Evolutionary conservation across 2,113 vertebrate species (phyloP).

Genomic region (Mastomys coucha): DNA sequence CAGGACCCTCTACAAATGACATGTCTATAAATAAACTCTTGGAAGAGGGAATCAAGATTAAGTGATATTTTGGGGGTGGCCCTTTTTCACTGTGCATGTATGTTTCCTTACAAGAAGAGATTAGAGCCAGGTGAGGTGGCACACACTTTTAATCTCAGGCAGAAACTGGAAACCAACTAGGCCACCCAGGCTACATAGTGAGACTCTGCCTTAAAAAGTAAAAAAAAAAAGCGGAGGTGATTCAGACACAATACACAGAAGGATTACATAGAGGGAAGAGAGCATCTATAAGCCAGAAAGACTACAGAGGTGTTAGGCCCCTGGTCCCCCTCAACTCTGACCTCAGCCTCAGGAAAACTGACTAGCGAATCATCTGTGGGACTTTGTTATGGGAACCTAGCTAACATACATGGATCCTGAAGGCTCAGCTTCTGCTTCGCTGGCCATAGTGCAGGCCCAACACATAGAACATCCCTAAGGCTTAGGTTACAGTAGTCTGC

Average conservation of each 20-base stretch:
- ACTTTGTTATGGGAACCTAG: fast-evolving
- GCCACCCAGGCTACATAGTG: neutral
- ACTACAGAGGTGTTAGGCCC: fast-evolving
- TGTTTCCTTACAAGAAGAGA: neutral
- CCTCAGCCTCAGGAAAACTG: fast-evolving
- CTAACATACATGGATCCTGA: fast-evolving
- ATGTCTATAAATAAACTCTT: neutral
- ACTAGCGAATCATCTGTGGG: fast-evolving
- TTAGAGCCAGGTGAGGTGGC: neutral
- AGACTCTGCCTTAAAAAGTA: neutral
- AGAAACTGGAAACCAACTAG: neutral
- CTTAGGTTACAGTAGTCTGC: fast-evolving
- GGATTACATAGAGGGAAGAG: neutral
- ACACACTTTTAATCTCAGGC: neutral
- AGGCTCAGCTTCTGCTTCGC: too few relatives aligned
- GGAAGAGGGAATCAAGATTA: neutral
- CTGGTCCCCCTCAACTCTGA: fast-evolving
- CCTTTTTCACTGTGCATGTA: neutral
- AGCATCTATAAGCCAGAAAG: neutral
- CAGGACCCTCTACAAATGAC: neutral
- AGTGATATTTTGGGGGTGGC: neutral
- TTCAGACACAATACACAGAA: neutral
- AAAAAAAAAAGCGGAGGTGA: neutral
- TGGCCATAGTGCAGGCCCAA: neutral
- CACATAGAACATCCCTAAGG: too few relatives aligned